A percentile compares a stretch with the other conserved stretches of the same genome.
These are phyloP conservation scores for Drosophila micromelanica DNA, from an alignment of 1,140 invertebrate species.

Conservation along the genomic window DNA sequence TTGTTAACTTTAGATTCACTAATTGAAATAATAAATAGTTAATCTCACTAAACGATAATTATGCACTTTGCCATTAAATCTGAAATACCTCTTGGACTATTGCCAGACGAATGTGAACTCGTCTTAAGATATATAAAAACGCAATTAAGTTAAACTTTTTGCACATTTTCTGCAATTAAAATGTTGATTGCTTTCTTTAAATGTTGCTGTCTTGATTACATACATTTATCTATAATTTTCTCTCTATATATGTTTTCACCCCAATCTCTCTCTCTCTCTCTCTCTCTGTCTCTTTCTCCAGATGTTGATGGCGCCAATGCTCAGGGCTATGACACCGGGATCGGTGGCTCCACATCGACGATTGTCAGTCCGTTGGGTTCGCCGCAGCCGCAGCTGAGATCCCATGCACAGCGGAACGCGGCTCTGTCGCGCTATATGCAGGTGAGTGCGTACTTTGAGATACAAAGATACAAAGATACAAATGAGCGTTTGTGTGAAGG, in stretches of 20 bases:
- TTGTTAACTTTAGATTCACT: too few species aligned
- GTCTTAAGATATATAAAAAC: not conserved
- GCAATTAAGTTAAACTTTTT: conserved; percentile 3
- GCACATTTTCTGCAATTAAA: conserved; percentile 1
- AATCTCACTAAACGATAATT: too few species aligned
- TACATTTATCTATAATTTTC: conserved; percentile 10
- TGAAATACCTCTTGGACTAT: not conserved
- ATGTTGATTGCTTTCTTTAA: conserved; percentile 11
- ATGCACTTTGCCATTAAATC: not conserved
- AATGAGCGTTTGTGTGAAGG: conserved; percentile 22
- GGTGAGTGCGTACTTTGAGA: conserved; percentile 71
- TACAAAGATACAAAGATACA: conserved; percentile 44
- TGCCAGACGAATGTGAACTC: not conserved
- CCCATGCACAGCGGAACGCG: conserved; percentile 79
- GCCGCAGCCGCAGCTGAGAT: conserved; percentile 80
- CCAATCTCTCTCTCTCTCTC: conserved; percentile 17
- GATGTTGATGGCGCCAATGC: conserved; percentile 83
- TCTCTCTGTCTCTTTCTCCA: conserved; percentile 33
- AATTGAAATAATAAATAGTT: too few species aligned
- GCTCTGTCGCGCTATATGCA: conserved; percentile 78
- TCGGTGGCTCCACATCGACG: conserved; percentile 83
- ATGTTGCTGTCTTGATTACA: conserved; percentile 5
- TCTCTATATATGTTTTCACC: too few species aligned
- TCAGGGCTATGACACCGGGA: conserved; percentile 83
- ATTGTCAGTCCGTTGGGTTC: conserved; percentile 83